phyloP scores from a whole-genome alignment of 1,140 invertebrate species.

The Carposina sasakii region DNA sequence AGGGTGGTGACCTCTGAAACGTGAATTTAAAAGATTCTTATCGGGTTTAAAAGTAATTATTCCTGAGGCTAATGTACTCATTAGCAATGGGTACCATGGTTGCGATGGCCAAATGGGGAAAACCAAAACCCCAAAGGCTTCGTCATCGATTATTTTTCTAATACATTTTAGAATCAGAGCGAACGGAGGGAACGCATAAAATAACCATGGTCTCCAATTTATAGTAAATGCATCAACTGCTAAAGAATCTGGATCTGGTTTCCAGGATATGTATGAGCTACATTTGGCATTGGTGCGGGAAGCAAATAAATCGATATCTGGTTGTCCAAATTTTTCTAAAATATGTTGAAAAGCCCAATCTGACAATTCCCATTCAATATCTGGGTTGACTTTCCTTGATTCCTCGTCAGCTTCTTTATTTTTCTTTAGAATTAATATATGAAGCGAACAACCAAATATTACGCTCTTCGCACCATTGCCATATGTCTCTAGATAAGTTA shows the following conservation, averaged over 20 bases:
- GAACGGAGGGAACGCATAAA: neutral
- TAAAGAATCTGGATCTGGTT: too few species aligned
- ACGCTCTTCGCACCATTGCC: neutral
- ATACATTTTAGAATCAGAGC: too few species aligned
- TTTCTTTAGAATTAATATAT: neutral
- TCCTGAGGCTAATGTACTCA: neutral
- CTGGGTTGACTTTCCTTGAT: neutral
- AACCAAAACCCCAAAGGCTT: neutral
- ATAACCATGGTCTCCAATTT: neutral
- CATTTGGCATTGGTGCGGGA: neutral
- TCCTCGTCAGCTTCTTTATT: neutral
- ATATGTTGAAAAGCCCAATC: neutral
- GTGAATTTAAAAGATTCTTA: neutral
- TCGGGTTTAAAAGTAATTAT: neutral
- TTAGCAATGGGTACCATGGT: neutral
- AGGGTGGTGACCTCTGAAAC: neutral
- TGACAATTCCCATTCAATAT: neutral
- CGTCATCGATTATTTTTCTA: neutral
- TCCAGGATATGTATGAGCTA: neutral
- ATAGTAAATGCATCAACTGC: neutral
- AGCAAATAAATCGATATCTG: neutral
- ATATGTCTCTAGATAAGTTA: too few species aligned
- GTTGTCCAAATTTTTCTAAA: neutral
- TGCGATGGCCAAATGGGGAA: neutral
- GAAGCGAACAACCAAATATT: neutral